phyloP scores from a whole-genome alignment of 2,113 vertebrate species.

The Semnornis frantzii region DNA sequence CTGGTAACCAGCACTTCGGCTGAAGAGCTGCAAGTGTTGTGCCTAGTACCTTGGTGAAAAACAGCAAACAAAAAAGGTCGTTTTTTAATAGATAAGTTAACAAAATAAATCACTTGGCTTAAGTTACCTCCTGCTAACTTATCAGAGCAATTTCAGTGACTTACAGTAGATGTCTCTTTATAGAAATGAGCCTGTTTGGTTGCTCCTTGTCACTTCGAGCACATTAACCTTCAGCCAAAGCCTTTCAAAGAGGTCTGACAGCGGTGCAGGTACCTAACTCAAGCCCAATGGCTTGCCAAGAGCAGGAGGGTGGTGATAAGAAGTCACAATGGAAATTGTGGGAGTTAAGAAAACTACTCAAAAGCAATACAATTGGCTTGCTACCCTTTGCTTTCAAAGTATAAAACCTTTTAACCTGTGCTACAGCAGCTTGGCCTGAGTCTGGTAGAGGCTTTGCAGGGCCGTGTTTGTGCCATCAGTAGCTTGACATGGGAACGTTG shows the following conservation, averaged over 20 bases:
- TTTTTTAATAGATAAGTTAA: neutral
- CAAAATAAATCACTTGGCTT: neutral
- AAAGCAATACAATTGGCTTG: neutral
- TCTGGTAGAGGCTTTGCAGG: fast-evolving
- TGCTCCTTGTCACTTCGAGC: neutral
- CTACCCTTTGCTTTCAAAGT: neutral
- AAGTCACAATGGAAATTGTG: neutral
- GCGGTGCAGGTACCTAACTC: neutral
- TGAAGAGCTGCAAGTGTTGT: neutral
- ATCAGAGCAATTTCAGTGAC: too few relatives aligned
- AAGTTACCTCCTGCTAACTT: neutral
- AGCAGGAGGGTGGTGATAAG: neutral
- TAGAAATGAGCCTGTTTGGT: neutral
- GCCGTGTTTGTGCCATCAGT: fast-evolving
- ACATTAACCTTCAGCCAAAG: neutral
- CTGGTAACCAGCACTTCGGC: neutral
- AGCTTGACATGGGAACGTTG: neutral
- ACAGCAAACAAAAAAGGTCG: neutral
- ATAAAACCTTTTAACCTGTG: neutral
- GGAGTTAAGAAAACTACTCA: neutral
- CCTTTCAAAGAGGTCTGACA: neutral
- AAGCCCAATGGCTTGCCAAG: neutral
- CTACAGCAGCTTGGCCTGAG: neutral
- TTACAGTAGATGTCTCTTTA: neutral
- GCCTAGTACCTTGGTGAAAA: neutral